phyloP scores from a whole-genome alignment of 92 coral and sea anemone genomes.

The Ricordea florida region DNA sequence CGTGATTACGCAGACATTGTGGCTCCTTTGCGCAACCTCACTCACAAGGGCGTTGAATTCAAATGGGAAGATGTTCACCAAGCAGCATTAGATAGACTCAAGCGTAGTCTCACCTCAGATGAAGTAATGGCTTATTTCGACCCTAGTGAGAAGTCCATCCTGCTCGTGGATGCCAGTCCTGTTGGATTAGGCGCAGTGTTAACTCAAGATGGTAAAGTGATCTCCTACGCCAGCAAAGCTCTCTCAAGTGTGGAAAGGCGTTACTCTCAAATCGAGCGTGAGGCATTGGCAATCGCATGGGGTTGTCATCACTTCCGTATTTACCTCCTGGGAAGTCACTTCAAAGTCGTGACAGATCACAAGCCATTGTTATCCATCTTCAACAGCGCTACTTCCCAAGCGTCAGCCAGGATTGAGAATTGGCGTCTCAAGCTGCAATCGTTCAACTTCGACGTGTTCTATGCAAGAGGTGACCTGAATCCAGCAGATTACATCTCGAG shows the following conservation, averaged over 20 bases:
- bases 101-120: slow-evolving; percentile 32
- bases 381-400: not conserved
- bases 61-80: slow-evolving; percentile 28
- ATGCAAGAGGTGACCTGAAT: too few species aligned
- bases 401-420: not conserved
- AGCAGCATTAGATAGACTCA: slow-evolving; percentile 28
- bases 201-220: too few species aligned
- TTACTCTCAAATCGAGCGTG: not conserved
- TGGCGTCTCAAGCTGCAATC: slow-evolving; percentile 6
- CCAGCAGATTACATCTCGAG: slow-evolving; percentile 22
- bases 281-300: not conserved
- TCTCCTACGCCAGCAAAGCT: slow-evolving; percentile 17
- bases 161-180: slow-evolving; percentile 47
- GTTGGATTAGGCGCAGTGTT: slow-evolving; percentile 34
- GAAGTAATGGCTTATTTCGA: slow-evolving; percentile 45
- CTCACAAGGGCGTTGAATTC: slow-evolving; percentile 8
- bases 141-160: not conserved
- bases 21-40: slow-evolving; percentile 26
- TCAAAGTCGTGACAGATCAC: not conserved
- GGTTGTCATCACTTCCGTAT: not conserved
- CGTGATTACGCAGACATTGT: slow-evolving; percentile 8
- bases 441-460: not conserved
- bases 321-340: not conserved
- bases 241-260: not conserved
- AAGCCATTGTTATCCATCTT: not conserved